Percentiles rank a stretch among this genome's conserved stretches.
phyloP scores from a whole-genome alignment of 1,140 invertebrate genomes.

The Polypedilum pembai region DNA sequence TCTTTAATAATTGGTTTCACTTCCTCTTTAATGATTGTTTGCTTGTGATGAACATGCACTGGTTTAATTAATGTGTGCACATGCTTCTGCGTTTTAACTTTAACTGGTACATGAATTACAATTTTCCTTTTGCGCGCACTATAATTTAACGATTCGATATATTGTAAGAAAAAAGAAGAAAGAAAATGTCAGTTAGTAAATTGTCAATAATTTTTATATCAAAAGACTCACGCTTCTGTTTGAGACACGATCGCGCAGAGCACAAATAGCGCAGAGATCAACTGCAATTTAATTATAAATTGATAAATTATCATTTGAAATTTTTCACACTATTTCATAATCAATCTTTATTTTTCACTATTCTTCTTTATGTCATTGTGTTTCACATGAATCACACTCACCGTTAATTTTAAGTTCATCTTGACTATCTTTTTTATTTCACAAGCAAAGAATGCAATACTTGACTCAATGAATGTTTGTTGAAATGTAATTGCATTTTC shows the following conservation, averaged over 20 bases:
- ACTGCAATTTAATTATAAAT: not conserved
- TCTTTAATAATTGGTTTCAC: not conserved
- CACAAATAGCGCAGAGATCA: not conserved
- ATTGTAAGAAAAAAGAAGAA: not conserved
- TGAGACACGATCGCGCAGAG: not conserved
- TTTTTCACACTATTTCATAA: not conserved
- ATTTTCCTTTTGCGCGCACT: slow-evolving; percentile 2
- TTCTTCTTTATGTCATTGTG: not conserved
- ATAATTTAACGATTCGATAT: not conserved
- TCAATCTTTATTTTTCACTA: not conserved
- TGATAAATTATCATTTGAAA: not conserved
- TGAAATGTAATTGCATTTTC: slow-evolving; percentile 15
- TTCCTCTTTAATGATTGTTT: slow-evolving; percentile 20
- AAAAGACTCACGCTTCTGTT: slow-evolving; percentile 8
- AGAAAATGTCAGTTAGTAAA: not conserved
- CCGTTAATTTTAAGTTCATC: slow-evolving; percentile 4
- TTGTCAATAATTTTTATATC: not conserved
- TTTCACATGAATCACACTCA: not conserved
- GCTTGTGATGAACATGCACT: slow-evolving; percentile 9
- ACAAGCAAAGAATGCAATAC: not conserved
- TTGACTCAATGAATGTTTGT: not conserved
- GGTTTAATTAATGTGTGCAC: not conserved
- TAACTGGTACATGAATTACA: slow-evolving; percentile 9
- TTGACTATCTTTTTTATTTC: not conserved
- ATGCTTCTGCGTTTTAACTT: not conserved